Conservation (phyloP, 2,113 vertebrate genomes). For the Euleptes europaea region DNA sequence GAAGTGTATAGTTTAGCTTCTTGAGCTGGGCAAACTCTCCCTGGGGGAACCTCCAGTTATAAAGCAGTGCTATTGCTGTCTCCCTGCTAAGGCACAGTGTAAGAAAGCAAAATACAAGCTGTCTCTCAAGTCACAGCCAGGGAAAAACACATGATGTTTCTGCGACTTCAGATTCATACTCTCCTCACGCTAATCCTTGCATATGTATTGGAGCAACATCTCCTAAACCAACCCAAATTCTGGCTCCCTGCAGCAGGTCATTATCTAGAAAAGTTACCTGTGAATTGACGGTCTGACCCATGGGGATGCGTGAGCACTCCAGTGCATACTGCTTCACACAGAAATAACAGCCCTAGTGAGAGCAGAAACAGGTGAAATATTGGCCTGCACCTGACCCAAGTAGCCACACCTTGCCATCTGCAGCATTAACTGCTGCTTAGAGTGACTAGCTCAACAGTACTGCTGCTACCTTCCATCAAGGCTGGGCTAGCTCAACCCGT, state of each 20-base stretch:
- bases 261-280: conserved; percentile 81
- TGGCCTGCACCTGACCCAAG: not conserved
- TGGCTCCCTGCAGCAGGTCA: not conserved
- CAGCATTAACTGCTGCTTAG: not conserved
- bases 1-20: no score
- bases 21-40: no score
- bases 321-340: conserved; percentile 97
- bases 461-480: not conserved
- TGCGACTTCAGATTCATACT: not conserved
- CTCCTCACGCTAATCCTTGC: not conserved
- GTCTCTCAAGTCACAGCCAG: not conserved
- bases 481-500: not conserved
- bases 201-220: not conserved
- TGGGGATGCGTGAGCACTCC: conserved; percentile 96
- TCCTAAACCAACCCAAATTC: not conserved
- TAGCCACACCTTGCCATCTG: not conserved
- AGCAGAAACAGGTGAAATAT: not conserved
- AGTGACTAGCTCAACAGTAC: not conserved
- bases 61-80: not conserved
- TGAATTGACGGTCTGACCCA: conserved; percentile 97
- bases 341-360: conserved; percentile 92
- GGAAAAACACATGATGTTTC: not conserved
- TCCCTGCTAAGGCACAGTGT: not conserved
- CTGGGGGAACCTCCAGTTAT: no score
- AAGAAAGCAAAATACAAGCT: not conserved